These are phyloP conservation scores for Crossaster papposus DNA, from an alignment of 53 echinoderm and acorn worm species.

Conservation along the genomic window DNA sequence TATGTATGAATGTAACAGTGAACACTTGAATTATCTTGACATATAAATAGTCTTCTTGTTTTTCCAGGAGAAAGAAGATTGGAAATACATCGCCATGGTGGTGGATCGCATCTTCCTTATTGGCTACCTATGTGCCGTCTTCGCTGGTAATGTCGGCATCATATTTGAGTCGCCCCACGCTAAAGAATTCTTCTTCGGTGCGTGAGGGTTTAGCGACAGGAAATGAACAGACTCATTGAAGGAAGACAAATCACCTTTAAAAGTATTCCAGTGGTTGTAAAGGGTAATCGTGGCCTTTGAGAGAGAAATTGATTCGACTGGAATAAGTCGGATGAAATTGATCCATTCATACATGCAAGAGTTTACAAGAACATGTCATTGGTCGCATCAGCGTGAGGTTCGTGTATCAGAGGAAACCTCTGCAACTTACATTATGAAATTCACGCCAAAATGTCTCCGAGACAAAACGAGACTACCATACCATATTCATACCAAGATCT, in stretches of 20 bases:
- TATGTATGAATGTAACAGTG: not conserved
- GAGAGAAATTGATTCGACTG: not conserved
- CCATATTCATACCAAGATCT: too few relatives aligned
- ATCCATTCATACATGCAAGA: too few relatives aligned
- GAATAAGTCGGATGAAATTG: too few relatives aligned
- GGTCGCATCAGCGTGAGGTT: too few relatives aligned
- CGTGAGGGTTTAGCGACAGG: not conserved
- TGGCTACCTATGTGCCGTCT: slow-evolving; percentile 76
- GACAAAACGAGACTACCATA: too few relatives aligned
- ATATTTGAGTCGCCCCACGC: slow-evolving; percentile 90
- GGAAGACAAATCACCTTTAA: slow-evolving; percentile 1
- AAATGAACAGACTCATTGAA: too few relatives aligned
- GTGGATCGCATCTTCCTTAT: slow-evolving; percentile 97
- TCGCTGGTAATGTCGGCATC: slow-evolving; percentile 78
- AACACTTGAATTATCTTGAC: not conserved
- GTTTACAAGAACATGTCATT: too few relatives aligned
- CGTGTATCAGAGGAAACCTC: too few relatives aligned
- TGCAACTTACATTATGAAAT: too few relatives aligned
- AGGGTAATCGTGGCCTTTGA: too few relatives aligned
- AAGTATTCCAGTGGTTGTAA: not conserved
- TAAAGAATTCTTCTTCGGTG: slow-evolving; percentile 78
- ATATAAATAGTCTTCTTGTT: not conserved
- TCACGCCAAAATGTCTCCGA: too few relatives aligned
- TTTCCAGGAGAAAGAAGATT: slow-evolving; percentile 86
- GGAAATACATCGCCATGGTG: slow-evolving; percentile 98